Evolutionary conservation across 2,797 vertebrate species (phyloP).

Genomic region (Falco biarmicus): DNA sequence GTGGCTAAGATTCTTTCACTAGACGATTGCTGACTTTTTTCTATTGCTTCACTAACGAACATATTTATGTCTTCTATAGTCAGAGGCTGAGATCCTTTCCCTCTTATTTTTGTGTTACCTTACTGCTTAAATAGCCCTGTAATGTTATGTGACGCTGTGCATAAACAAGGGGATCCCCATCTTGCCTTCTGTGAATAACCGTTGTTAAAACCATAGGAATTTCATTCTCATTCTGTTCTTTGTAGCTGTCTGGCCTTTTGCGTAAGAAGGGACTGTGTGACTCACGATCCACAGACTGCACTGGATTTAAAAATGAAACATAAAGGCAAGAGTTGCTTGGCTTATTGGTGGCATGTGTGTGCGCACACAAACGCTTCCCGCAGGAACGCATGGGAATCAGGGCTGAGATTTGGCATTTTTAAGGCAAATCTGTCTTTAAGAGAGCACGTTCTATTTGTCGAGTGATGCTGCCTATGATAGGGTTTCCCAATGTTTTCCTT

Average conservation of each 20-base stretch:
- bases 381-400: not conserved
- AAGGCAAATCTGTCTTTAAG: not conserved
- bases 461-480: not conserved
- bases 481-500: not conserved
- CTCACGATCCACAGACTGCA: not conserved
- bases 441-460: fast-evolving
- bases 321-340: not conserved
- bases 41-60: not conserved
- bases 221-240: not conserved
- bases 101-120: not conserved
- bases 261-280: not conserved
- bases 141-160: fast-evolving
- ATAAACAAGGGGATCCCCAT: not conserved
- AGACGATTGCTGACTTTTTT: not conserved
- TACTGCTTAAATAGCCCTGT: not conserved
- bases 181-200: not conserved
- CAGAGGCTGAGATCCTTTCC: not conserved
- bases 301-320: not conserved
- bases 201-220: not conserved
- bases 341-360: not conserved
- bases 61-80: not conserved
- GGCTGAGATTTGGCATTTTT: not conserved
- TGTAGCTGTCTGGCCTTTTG: not conserved
- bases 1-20: not conserved
- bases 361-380: not conserved